A percentile compares a stretch with the other conserved stretches of the same genome.
Conservation (phyloP, 2,888 invertebrate genomes). For the Cremastobaeus sp. region DNA sequence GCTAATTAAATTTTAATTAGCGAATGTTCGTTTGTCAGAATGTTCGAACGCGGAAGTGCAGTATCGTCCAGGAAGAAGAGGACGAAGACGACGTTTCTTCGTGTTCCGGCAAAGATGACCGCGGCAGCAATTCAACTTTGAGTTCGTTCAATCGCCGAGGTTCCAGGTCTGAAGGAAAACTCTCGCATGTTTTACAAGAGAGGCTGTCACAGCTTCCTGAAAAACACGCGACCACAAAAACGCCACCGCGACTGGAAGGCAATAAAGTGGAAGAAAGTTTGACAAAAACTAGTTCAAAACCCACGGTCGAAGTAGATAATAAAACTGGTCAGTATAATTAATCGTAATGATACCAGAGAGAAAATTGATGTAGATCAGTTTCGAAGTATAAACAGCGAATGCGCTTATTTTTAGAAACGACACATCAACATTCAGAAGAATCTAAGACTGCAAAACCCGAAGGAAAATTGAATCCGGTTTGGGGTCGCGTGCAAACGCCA, state of each 20-base stretch:
- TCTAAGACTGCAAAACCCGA: slow-evolving; percentile 41
- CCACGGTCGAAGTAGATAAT: slow-evolving; percentile 47
- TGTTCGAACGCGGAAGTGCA: slow-evolving; percentile 89
- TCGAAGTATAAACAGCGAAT: not conserved
- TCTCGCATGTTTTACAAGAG: slow-evolving; percentile 85
- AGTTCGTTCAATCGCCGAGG: slow-evolving; percentile 83
- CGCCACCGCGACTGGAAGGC: slow-evolving; percentile 58
- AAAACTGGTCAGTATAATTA: slow-evolving; percentile 47
- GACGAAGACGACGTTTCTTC: slow-evolving; percentile 85
- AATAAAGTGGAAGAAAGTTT: slow-evolving; percentile 50
- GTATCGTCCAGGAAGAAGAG: slow-evolving; percentile 95
- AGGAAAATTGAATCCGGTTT: slow-evolving; percentile 28
- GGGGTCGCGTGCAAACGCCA: slow-evolving; percentile 42
- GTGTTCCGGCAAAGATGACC: slow-evolving; percentile 81
- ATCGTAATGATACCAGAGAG: no score
- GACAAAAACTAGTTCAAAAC: slow-evolving; percentile 56
- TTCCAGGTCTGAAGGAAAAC: slow-evolving; percentile 88
- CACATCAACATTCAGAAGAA: slow-evolving; percentile 34
- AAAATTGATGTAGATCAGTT: no score
- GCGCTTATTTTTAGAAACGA: slow-evolving; percentile 13
- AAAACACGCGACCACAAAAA: slow-evolving; percentile 79
- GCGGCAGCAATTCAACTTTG: slow-evolving; percentile 74
- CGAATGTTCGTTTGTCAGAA: no score
- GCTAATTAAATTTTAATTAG: no score
- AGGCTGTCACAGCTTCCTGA: slow-evolving; percentile 81